These are phyloP conservation scores for Ceratothoa steindachneri DNA, from an alignment of 2,888 invertebrate species.

Conservation along the genomic window DNA sequence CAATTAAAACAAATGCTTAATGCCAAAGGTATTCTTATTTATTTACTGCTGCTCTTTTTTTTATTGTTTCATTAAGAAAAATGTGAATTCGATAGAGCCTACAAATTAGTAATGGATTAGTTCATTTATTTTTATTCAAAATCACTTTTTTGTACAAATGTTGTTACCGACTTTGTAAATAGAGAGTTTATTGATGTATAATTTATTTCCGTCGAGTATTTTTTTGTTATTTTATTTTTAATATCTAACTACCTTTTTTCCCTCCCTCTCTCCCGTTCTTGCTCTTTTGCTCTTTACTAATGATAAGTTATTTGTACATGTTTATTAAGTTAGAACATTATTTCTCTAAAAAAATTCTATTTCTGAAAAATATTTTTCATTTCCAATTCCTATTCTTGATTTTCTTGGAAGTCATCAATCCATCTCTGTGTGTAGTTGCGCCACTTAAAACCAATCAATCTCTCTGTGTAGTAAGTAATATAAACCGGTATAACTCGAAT, in stretches of 20 bases:
- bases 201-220: background rate
- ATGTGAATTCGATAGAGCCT: background rate
- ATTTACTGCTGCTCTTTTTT: background rate
- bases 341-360: constrained; percentile 5
- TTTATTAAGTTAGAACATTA: constrained; percentile 12
- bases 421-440: no score
- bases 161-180: constrained; percentile 6
- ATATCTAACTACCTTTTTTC: background rate
- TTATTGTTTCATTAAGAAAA: background rate
- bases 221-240: constrained; percentile 4
- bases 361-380: background rate
- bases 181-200: constrained; percentile 9
- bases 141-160: constrained; percentile 4
- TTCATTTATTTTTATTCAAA: background rate
- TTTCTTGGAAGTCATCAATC: no score
- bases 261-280: no score
- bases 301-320: background rate
- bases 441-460: no score
- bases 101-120: background rate
- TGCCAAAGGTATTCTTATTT: constrained; percentile 6
- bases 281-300: no score
- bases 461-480: no score
- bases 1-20: background rate
- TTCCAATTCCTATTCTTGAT: no score
- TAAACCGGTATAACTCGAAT: no score